Conservation (phyloP, 1,140 invertebrate genomes). For the Choristoneura fumiferana region DNA sequence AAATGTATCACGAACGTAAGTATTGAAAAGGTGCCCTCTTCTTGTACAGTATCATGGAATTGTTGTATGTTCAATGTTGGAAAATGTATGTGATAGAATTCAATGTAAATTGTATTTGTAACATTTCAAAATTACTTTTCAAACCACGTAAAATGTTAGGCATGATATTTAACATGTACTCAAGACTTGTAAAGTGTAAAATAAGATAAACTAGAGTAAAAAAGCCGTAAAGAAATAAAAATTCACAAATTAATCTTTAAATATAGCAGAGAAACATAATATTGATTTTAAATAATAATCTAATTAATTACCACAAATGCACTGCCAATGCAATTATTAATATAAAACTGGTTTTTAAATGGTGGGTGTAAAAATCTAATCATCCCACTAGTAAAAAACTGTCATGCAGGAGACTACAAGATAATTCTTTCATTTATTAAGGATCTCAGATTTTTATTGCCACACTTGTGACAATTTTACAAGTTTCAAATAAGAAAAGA, state of each 20-base stretch:
- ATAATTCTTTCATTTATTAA: constrained; percentile 22
- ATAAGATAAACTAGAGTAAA: background rate
- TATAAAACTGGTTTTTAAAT: constrained; percentile 3
- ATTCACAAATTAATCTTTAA: background rate
- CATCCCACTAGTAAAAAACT: background rate
- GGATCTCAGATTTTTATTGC: constrained; percentile 21
- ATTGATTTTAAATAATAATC: constrained; percentile 22
- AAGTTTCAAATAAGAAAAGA: too few relatives aligned
- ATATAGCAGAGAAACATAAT: constrained; percentile 1
- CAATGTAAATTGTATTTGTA: constrained; percentile 10
- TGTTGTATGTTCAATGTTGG: constrained; percentile 7
- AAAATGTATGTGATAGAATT: constrained; percentile 12
- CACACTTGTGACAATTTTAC: too few relatives aligned
- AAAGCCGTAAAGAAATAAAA: background rate
- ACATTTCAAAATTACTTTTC: constrained; percentile 1
- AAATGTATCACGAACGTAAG: background rate
- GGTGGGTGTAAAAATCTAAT: background rate
- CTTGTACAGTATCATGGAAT: constrained; percentile 2
- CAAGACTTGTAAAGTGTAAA: background rate
- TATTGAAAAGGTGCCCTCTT: constrained; percentile 14
- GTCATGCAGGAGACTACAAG: constrained; percentile 3
- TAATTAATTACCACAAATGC: constrained; percentile 31
- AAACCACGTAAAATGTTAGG: background rate
- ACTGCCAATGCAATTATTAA: constrained; percentile 46
- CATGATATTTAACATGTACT: constrained; percentile 1